Evolutionary conservation across 2,113 vertebrate genomes (phyloP), one percentile per base, ranked within the genome.

Genomic region (Ciconia stormi): DNA sequence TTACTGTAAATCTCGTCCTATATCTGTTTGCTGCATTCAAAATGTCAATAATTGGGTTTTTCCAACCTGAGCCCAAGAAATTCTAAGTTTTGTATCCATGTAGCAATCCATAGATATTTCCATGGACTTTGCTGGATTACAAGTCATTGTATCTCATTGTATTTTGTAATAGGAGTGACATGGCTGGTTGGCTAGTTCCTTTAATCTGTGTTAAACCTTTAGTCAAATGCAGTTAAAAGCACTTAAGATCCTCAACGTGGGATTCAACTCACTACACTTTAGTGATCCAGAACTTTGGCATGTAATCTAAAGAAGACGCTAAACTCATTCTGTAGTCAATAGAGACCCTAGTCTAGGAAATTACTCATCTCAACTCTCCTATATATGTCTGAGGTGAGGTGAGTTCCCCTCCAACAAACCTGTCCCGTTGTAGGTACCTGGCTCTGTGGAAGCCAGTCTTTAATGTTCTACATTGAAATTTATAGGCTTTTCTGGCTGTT

Each of bases 331-430:
- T 67, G 21, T 25, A 50, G 8, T 50, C 10, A 27, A 2, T 38
- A 55, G 3, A 42, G 16, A 38, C 1, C 10, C 6, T 26, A 81
- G 4, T 40, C 42, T 74, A 36, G 40, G 34, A 90, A 56, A 73
- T 30, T 0, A 27, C 52, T 93, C 0, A 6, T 52, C 32, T 72
- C 59, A 81, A 2, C 19, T 73, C 4, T 50, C 17, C 29, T 42
- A 8, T 27, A 13, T 42, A 38, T 34, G 3, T 61, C 34, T 87
- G 40, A 40, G 17, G 7, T 49, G 30, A 84, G 22, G 21, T 36
- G 34, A 66, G 16, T 6, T 92, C 13, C 15, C 19, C 23, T 65
- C 42, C 34, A 40, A 23, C 9, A 87, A 38, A 13, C 9, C 9
- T 49, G 8, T 49, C 12, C 25, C 77, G 3, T 27, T 52, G 23